Evolutionary conservation across 2,888 invertebrate species (phyloP).

Genomic region (Hydrotaea cyrtoneurina): DNA sequence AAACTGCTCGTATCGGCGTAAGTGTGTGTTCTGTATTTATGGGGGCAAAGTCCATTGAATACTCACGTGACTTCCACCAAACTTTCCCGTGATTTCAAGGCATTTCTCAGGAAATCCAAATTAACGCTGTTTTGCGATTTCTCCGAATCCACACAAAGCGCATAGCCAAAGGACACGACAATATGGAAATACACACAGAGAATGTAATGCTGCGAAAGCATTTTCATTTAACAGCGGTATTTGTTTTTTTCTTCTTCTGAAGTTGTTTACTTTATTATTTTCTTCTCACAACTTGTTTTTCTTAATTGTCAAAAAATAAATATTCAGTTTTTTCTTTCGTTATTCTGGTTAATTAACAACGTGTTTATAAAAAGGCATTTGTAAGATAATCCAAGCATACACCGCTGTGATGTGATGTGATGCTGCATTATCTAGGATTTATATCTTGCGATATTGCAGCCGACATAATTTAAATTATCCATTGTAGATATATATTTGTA

Average conservation of each 20-base stretch:
- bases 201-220: conserved; percentile 42
- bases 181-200: conserved; percentile 2
- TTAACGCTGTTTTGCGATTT: not conserved
- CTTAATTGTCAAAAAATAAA: not conserved
- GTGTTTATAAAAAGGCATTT: not conserved
- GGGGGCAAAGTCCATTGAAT: not conserved
- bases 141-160: not conserved
- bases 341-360: conserved; percentile 8
- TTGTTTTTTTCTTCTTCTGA: not conserved
- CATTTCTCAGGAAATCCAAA: conserved; percentile 30
- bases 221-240: conserved; percentile 22
- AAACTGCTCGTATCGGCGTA: no score
- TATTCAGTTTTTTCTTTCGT: not conserved
- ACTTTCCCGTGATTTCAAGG: conserved; percentile 31
- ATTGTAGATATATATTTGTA: no score
- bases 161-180: not conserved
- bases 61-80: conserved; percentile 53
- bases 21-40: no score
- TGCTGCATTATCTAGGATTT: not conserved
- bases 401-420: not conserved
- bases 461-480: no score
- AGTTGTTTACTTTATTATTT: not conserved
- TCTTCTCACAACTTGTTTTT: not conserved
- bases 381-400: not conserved
- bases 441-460: no score